Percentiles rank a stretch among this genome's conserved stretches.
These are phyloP conservation scores for Toxotes lorentzi DNA, from an alignment of 2,797 vertebrate genomes.

Conservation along the genomic window DNA sequence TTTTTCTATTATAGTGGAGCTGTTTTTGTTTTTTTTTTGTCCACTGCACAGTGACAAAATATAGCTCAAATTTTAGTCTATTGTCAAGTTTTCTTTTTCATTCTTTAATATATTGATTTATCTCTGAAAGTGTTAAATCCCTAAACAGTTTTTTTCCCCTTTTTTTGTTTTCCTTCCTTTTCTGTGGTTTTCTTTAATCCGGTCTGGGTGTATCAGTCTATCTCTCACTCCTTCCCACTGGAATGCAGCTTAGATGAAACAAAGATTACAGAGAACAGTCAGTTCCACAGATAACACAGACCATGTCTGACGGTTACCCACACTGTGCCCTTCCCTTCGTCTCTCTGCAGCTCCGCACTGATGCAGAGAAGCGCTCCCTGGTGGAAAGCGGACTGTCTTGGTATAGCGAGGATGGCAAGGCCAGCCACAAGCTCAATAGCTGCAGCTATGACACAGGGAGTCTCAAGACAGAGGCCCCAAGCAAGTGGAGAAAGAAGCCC, in stretches of 20 bases:
- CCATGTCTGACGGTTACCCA: slow-evolving; percentile 52
- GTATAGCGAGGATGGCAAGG: slow-evolving; percentile 95
- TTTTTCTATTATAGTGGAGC: slow-evolving; percentile 43
- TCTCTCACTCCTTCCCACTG: slow-evolving; percentile 42
- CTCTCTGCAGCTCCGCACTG: slow-evolving; percentile 91
- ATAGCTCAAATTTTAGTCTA: background rate
- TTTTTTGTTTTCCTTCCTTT: slow-evolving; percentile 14
- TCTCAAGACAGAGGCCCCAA: slow-evolving; percentile 92
- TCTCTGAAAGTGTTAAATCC: slow-evolving; percentile 33
- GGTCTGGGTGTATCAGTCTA: slow-evolving; percentile 33
- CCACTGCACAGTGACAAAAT: background rate
- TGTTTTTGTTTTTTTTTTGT: slow-evolving; percentile 10
- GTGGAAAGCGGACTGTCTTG: slow-evolving; percentile 96
- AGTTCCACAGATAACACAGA: slow-evolving; percentile 63
- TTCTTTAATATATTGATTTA: slow-evolving; percentile 1
- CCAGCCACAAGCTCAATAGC: slow-evolving; percentile 85
- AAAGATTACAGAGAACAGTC: slow-evolving; percentile 63
- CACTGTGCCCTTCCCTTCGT: slow-evolving; percentile 37
- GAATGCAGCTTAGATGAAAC: slow-evolving; percentile 69
- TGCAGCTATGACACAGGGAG: slow-evolving; percentile 92
- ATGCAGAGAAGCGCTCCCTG: slow-evolving; percentile 97
- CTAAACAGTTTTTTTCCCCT: background rate
- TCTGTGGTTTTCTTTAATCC: slow-evolving; percentile 40
- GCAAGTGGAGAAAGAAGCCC: slow-evolving; percentile 95
- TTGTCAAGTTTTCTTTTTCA: background rate